phyloP scores from a whole-genome alignment of 2,888 invertebrate species.

The Tenthredo scrophulariae region DNA sequence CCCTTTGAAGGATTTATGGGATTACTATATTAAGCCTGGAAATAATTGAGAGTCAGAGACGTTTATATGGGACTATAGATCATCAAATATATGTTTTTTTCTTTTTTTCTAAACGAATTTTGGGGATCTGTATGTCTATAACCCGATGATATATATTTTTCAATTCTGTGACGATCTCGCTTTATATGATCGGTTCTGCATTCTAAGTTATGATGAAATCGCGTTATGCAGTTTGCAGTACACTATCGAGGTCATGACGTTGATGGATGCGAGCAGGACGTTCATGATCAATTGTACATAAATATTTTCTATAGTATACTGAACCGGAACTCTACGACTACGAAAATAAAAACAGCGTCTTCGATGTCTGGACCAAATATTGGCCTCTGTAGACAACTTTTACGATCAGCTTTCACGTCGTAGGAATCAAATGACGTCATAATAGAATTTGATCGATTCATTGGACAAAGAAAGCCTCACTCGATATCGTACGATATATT shows the following conservation, averaged over 20 bases:
- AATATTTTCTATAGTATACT: too few species aligned
- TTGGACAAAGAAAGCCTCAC: background rate
- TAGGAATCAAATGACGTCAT: background rate
- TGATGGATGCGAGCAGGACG: constrained; percentile 18
- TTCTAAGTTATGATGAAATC: background rate
- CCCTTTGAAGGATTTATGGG: background rate
- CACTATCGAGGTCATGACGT: constrained; percentile 13
- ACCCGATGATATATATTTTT: background rate
- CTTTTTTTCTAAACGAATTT: background rate
- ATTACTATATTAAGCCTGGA: background rate
- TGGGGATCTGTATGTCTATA: background rate
- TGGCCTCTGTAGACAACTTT: background rate
- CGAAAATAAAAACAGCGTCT: background rate
- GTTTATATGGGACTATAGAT: background rate
- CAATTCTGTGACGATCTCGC: background rate
- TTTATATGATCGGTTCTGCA: background rate
- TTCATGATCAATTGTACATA: background rate
- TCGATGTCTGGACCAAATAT: constrained; percentile 18
- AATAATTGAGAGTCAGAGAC: background rate
- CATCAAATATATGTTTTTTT: background rate
- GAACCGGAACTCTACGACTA: too few species aligned
- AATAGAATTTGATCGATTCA: background rate
- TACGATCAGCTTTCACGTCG: constrained; percentile 33
- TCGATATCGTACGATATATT: constrained; percentile 2
- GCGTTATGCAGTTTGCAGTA: background rate